A percentile compares a stretch with the other conserved stretches of the same genome.
Conservation (phyloP, 1,140 invertebrate genomes). For the Drosophila gunungcola region DNA sequence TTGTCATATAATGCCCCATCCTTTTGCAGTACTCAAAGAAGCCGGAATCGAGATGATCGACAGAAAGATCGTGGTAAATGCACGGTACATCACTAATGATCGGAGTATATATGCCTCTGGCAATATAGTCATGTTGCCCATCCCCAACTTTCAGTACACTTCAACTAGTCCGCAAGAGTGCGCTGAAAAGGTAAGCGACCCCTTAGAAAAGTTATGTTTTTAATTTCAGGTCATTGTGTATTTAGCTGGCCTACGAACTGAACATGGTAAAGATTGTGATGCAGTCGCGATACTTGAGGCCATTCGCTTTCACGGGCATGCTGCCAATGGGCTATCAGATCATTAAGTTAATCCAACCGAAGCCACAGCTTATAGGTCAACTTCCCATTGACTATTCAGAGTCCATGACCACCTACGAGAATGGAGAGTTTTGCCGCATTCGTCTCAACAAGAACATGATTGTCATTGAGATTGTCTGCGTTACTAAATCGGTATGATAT, state of each 20-base stretch:
- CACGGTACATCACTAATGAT: conserved; percentile 47
- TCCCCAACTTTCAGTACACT: conserved; percentile 48
- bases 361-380: conserved; percentile 31
- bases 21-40: conserved; percentile 12
- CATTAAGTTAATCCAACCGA: conserved; percentile 50
- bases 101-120: conserved; percentile 56
- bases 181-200: conserved; percentile 46
- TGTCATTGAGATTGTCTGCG: conserved; percentile 53
- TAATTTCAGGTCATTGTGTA: too few species aligned
- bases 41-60: conserved; percentile 18
- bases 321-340: conserved; percentile 50
- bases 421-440: conserved; percentile 52
- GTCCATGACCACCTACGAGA: conserved; percentile 45
- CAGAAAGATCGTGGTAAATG: conserved; percentile 43
- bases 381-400: conserved; percentile 29
- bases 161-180: conserved; percentile 36
- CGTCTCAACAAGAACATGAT: conserved; percentile 14
- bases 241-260: conserved; percentile 21
- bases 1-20: not conserved
- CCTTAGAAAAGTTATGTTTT: fast-evolving
- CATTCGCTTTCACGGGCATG: conserved; percentile 21
- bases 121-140: conserved; percentile 3
- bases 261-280: conserved; percentile 3
- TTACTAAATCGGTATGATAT: conserved; percentile 35
- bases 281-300: conserved; percentile 32